Evolutionary conservation across 2,888 invertebrate genomes (phyloP).

Genomic region (Anthoptus insignis): DNA sequence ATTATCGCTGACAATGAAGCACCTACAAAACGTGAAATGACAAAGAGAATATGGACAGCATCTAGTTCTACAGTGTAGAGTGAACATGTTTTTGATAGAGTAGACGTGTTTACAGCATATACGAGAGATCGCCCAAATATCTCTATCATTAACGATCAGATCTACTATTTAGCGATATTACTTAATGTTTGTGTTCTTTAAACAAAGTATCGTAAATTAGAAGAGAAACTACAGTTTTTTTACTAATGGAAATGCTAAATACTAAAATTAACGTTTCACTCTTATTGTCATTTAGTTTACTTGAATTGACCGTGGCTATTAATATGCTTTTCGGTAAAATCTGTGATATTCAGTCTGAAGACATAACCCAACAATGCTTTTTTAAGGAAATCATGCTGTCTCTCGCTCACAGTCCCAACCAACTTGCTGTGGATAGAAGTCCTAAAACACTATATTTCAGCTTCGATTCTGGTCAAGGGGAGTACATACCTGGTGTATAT

Average conservation of each 20-base stretch:
- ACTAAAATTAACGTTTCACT: not conserved
- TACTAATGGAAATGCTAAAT: not conserved
- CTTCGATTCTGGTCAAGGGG: slow-evolving; percentile 73
- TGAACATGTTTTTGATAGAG: slow-evolving; percentile 9
- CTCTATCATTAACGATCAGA: not conserved
- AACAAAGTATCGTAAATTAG: too few species aligned
- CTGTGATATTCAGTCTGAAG: slow-evolving; percentile 60
- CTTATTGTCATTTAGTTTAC: not conserved
- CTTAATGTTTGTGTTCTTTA: too few species aligned
- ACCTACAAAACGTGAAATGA: slow-evolving; percentile 6
- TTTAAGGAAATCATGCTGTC: slow-evolving; percentile 64
- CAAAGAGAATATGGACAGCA: slow-evolving; percentile 25
- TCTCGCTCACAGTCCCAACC: slow-evolving; percentile 72
- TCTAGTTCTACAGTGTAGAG: slow-evolving; percentile 12
- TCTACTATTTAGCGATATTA: too few species aligned
- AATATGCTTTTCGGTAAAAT: slow-evolving; percentile 38
- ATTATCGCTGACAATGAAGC: not conserved
- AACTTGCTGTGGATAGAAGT: slow-evolving; percentile 65
- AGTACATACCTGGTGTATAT: slow-evolving; percentile 67
- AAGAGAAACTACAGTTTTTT: not conserved
- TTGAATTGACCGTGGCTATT: not conserved
- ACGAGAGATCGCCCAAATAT: slow-evolving; percentile 5
- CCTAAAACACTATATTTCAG: slow-evolving; percentile 73
- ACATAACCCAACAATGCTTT: slow-evolving; percentile 63
- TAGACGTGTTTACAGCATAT: slow-evolving; percentile 12